Evolutionary conservation across 2,888 invertebrate genomes (phyloP).

Genomic region (Brachylomia viminalis): DNA sequence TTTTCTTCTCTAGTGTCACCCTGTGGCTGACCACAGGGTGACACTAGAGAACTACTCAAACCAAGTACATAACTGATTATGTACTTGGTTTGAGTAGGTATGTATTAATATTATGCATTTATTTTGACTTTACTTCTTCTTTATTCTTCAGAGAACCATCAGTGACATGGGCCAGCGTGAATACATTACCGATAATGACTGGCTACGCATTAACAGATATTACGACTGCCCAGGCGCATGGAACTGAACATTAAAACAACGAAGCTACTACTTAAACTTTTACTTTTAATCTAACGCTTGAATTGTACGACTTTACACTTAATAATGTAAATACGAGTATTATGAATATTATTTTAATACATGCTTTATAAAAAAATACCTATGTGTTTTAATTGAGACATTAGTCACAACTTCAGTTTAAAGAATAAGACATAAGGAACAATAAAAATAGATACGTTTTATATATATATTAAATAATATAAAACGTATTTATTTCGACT

Average conservation of each 20-base stretch:
- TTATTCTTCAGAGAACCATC: conserved; percentile 79
- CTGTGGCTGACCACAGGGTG: no score
- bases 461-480: background rate
- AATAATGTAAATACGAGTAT: conserved; percentile 9
- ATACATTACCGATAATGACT: conserved; percentile 87
- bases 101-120: background rate
- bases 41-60: no score
- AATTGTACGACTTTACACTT: background rate
- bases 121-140: conserved; percentile 1
- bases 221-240: conserved; percentile 87
- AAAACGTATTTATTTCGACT: no score
- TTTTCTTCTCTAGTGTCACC: background rate
- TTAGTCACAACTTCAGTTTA: no score
- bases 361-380: conserved; percentile 31
- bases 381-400: background rate
- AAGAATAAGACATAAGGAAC: background rate
- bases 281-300: background rate
- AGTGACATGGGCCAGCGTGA: conserved; percentile 87
- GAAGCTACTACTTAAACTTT: background rate
- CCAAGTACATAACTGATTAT: no score
- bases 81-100: background rate
- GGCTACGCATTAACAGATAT: conserved; percentile 87
- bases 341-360: conserved; percentile 24
- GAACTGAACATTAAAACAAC: conserved; percentile 69
- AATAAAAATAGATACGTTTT: background rate